A percentile compares a stretch with the other conserved stretches of the same genome.
Evolutionary conservation across 2,888 invertebrate genomes (phyloP).

Genomic region (Macaria liturata): DNA sequence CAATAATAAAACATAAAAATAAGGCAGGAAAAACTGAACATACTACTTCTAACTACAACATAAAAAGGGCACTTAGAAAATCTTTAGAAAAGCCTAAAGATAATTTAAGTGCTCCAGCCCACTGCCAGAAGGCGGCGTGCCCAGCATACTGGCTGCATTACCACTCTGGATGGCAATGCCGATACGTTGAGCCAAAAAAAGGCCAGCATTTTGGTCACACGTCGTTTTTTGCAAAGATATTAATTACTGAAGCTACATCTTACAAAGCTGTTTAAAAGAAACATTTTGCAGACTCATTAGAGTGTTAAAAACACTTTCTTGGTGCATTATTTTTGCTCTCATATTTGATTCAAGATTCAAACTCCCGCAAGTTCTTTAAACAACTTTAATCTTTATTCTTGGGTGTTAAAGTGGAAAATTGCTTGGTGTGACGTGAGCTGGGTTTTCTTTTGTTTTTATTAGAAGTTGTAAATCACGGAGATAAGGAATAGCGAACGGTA

Average conservation of each 20-base stretch:
- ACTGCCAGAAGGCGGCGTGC: too few species aligned
- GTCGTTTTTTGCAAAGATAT: too few species aligned
- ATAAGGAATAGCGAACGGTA: constrained; percentile 11
- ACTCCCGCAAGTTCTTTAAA: constrained; percentile 2
- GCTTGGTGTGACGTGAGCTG: background rate
- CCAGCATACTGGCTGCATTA: too few species aligned
- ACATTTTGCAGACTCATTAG: constrained; percentile 13
- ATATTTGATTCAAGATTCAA: constrained; percentile 21
- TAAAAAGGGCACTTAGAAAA: too few species aligned
- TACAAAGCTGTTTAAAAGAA: background rate
- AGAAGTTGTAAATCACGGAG: constrained; percentile 15
- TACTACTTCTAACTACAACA: too few species aligned
- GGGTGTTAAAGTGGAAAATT: background rate
- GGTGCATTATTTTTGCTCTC: constrained; percentile 18
- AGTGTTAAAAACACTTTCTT: constrained; percentile 15
- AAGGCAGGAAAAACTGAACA: too few species aligned
- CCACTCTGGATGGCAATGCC: too few species aligned
- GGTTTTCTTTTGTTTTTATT: constrained; percentile 16
- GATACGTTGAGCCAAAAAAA: too few species aligned
- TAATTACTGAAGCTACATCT: background rate
- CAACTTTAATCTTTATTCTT: background rate
- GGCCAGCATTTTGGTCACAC: too few species aligned
- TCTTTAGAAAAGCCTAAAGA: too few species aligned
- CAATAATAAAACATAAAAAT: too few species aligned
- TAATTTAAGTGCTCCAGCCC: too few species aligned